phyloP scores from a whole-genome alignment of 2,113 vertebrate species.

The Naja naja region DNA sequence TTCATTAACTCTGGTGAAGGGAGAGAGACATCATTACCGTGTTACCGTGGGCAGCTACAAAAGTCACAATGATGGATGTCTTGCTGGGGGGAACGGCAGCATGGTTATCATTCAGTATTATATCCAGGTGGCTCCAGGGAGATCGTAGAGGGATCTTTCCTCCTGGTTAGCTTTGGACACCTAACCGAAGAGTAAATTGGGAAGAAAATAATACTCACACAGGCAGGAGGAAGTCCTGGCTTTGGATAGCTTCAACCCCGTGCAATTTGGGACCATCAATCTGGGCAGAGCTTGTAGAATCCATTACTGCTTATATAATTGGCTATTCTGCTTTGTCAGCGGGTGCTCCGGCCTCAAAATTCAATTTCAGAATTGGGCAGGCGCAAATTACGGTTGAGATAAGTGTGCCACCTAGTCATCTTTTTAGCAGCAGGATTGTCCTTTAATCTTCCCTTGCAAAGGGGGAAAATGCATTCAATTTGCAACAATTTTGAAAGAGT shows the following conservation, averaged over 20 bases:
- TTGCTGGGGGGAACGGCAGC: neutral
- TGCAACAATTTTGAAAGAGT: neutral
- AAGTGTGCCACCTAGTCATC: neutral
- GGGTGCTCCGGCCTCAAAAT: neutral
- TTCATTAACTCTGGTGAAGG: constrained; percentile 43
- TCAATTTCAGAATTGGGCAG: neutral
- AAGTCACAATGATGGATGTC: constrained; percentile 1
- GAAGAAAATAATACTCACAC: neutral
- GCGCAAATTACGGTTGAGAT: neutral
- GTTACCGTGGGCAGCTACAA: constrained; percentile 4
- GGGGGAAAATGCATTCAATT: neutral
- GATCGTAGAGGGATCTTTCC: neutral
- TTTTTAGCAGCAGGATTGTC: neutral
- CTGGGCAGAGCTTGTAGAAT: neutral
- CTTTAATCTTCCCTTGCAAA: neutral
- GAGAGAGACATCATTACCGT: constrained; percentile 12
- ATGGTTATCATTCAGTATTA: accelerated
- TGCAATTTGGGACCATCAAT: neutral
- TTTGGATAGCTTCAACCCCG: neutral
- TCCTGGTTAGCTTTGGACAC: neutral
- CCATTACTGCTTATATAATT: neutral
- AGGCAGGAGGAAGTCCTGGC: neutral
- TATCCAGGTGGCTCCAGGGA: neutral
- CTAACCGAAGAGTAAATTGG: neutral
- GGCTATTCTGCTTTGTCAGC: neutral